Base-by-base conservation (phyloP, 2,888 invertebrate species). In the Pantelozetes paolii region DNA sequence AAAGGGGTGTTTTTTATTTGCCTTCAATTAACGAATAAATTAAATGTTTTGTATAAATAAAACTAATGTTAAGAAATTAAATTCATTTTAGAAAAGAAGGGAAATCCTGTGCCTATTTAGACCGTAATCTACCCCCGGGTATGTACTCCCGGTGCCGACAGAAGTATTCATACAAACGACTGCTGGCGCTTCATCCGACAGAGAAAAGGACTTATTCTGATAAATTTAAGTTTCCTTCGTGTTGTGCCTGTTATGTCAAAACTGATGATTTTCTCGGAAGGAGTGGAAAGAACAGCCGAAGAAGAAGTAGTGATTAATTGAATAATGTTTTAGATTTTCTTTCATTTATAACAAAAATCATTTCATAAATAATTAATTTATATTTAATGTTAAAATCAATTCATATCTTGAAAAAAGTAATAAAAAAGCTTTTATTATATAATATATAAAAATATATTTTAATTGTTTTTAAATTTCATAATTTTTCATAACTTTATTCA, bases 161-260 rank as follows among this genome's bases (percentile, higher is more conserved):
- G 80, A 87, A 87, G 79, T 87, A 82, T 79, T 84, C 86, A 50
- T 85, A 85, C 77, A 81, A 86, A 50, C 83, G 85, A 77, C 79
- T 88, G 74, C 79, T 87, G 23, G 86, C 88, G 0, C 78, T 89
- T 0, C 83, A 79, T 64, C 79, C 79, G 26, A 79, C 79, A 11
- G 80, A 80, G 59, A 80, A 80, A 64, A 79, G 79, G 30, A 79
- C 76, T 0, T 76, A 77, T 69, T 74, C 77, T 0, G 78, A 77
- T 48, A 62, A 75, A 0, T 78, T 90, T 76, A 83, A 84, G 78
- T 83, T 91, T 71, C 91, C 91, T 0, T 88, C 89, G 28, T 90
- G 90, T 79, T 91, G 91, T 80, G 87, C 89, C 71, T 91, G 91
- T 79, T 84, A 85, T 62, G 79, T 85, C 28, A 78, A 76, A 40